phyloP scores from a whole-genome alignment of 2,797 vertebrate species.

The Paramormyrops hopkinsi region DNA sequence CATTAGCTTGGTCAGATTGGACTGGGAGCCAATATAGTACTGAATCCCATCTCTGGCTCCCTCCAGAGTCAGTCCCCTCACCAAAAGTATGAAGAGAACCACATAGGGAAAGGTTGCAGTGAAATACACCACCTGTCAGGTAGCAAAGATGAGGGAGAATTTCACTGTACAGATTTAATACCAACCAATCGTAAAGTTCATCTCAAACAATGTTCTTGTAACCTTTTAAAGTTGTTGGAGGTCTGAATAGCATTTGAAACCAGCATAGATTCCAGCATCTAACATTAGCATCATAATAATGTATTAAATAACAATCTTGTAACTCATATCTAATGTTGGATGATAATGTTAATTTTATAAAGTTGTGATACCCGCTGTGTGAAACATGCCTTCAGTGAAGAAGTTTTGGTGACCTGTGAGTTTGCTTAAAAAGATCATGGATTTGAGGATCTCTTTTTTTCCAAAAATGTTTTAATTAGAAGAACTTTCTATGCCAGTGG shows the following conservation, averaged over 20 bases:
- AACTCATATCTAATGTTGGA: not conserved
- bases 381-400: not conserved
- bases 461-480: not conserved
- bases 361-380: not conserved
- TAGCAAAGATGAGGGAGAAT: not conserved
- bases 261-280: not conserved
- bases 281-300: not conserved
- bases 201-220: not conserved
- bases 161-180: not conserved
- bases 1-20: constrained; percentile 75
- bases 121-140: constrained; percentile 81
- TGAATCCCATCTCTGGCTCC: constrained; percentile 78
- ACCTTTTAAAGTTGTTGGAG: not conserved
- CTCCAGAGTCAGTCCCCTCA: constrained; percentile 79
- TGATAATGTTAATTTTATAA: not conserved
- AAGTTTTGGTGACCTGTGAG: not conserved
- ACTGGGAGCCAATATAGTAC: constrained; percentile 84
- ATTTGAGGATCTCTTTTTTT: not conserved
- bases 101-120: constrained; percentile 83
- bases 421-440: not conserved
- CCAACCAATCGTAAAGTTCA: not conserved
- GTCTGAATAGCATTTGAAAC: not conserved
- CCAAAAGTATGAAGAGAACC: constrained; percentile 76
- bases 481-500: not conserved
- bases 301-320: not conserved